These are phyloP conservation scores for Pheosia gnoma DNA, from an alignment of 2,888 invertebrate genomes.

Conservation along the genomic window DNA sequence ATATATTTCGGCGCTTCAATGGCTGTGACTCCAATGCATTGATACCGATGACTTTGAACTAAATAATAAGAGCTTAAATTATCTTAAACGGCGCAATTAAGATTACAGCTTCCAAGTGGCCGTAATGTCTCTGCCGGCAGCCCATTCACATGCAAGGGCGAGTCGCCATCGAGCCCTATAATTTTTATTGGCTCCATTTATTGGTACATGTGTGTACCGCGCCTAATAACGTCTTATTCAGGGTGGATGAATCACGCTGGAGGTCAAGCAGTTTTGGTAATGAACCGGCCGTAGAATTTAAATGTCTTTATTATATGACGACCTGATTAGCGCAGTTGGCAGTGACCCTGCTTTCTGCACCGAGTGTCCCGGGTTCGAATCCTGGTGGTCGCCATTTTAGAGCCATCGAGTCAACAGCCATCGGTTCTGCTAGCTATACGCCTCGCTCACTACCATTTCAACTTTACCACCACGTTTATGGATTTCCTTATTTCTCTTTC, in stretches of 20 bases:
- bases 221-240: conserved; percentile 34
- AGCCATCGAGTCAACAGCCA: too few relatives aligned
- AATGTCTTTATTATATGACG: too few relatives aligned
- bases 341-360: too few relatives aligned
- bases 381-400: too few relatives aligned
- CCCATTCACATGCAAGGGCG: conserved; percentile 56
- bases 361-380: too few relatives aligned
- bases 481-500: too few relatives aligned
- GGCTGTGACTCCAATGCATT: conserved; percentile 37
- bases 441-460: too few relatives aligned
- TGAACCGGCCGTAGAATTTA: background rate
- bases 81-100: conserved; percentile 68
- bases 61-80: conserved; percentile 52
- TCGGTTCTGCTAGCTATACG: too few relatives aligned
- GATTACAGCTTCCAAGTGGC: conserved; percentile 62
- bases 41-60: conserved; percentile 55
- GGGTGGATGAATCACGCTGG: conserved; percentile 30
- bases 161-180: conserved; percentile 33
- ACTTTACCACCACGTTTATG: too few relatives aligned
- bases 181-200: conserved; percentile 43
- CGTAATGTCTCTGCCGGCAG: conserved; percentile 56
- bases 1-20: conserved; percentile 32
- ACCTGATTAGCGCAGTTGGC: too few relatives aligned
- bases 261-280: background rate
- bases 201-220: conserved; percentile 36